Base-by-base conservation (phyloP, 2,797 vertebrate genomes). In the Menidia menidia region DNA sequence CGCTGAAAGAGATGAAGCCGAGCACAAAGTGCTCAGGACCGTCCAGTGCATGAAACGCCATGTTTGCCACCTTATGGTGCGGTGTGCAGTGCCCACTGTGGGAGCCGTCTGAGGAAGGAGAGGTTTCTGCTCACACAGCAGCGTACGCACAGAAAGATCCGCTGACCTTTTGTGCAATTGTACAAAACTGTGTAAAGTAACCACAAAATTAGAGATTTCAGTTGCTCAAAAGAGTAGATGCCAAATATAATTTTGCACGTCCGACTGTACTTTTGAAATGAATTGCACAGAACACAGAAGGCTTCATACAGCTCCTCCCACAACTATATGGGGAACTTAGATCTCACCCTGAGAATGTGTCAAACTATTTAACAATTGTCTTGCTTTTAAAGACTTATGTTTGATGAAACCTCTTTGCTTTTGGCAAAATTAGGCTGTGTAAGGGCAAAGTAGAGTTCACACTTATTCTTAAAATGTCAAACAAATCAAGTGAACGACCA, bases 1-100 rank as follows among this genome's bases (percentile, higher is more conserved):
- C 16, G 65, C 51, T 69, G 73, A 80, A 65, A 61, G 68, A 83
- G 68, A 68, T 42, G 25, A 25, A 58, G 32, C 68, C 62, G 39
- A 44, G 56, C n/a, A 11, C 57, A 60, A 73, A 71, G 50, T 55
- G 64, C 67, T 72, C 44, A 50, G 50, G 1, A 31, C 12, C 25
- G 25, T 51, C 62, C 33, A 63, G 74, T 57, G 82, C 68, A 69
- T 14, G 55, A 50, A 66, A 74, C 31, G 13, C 57, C 73, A 41
- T 61, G 18, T 56, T 65, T 74, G 69, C 56, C 43, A 64, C 75
- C 67, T 60, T 60, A 44, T 53, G 31, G 68, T 64, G 43, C 30
- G 10, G 10, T n/a, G 42, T 16, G 48, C 39, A 57, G 43, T 35
- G 54, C 18, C 25, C n/a, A 19, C 9, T 16, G 0, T 18, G n/a